Evolutionary conservation across 2,888 invertebrate species (phyloP), one percentile per base, ranked within the genome.

Genomic region (Morpho helenor): DNA sequence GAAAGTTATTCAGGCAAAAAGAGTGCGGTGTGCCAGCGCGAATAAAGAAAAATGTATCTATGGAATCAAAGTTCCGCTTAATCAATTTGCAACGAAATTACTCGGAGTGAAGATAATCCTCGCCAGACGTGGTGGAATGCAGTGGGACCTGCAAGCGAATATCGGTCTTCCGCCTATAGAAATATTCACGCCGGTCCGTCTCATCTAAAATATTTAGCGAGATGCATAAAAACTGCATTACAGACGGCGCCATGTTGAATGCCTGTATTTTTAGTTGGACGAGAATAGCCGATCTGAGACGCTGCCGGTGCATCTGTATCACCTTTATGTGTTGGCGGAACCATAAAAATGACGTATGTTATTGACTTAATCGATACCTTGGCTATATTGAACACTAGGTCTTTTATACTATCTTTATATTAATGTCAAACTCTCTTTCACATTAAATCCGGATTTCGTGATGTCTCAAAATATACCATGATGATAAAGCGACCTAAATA

Each of bases 211-310:
- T 74, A 75, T 79, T 81, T 75, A 77, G 77, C 79, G 74, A 69
- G 77, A 68, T 80, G 82, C 79, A 81, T 82, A 87, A 87, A 87
- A 87, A 87, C 74, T 82, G 82, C 82, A 83, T 75, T 76, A 69
- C 69, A 66, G 66, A 60, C 71, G 76, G 73, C 76, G 75, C 73
- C 75, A 71, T 73, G 69, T 68, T 68, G 69, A 70, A 66, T 64
- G 66, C 59, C 66, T 61, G 74, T 87, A 86, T 86, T 86, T 86
- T 84, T 86, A 86, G 82, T 71, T 66, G 69, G 68, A 72, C 80
- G 67, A 68, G 80, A 87, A 87, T 86, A 87, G 76, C 69, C 66
- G 67, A 79, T 78, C 70, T 80, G 76, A 81, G 80, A 73, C 80
- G 79, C 67, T 69, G 71, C 70, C 68, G 68, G 74, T 76, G 74